phyloP scores from a whole-genome alignment of 2,797 vertebrate genomes.

The Eleutherodactylus coqui region DNA sequence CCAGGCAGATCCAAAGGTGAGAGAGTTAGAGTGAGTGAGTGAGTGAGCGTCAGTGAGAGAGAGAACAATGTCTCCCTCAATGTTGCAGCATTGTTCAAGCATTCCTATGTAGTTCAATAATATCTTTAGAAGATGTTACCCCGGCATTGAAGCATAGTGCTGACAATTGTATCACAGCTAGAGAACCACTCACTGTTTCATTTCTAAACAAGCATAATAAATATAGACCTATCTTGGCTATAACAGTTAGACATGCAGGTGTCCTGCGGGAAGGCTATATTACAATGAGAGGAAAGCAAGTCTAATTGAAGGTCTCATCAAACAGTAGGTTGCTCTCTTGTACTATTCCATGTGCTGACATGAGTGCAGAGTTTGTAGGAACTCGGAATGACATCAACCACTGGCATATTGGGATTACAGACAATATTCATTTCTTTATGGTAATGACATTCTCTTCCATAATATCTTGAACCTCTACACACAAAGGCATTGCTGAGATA shows the following conservation, averaged over 20 bases:
- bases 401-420: neutral
- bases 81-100: neutral
- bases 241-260: conserved; percentile 18
- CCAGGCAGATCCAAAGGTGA: no score
- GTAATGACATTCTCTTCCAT: conserved; percentile 10
- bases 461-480: neutral
- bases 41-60: no score
- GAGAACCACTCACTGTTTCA: neutral
- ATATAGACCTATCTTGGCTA: conserved; percentile 5
- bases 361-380: neutral
- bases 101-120: neutral
- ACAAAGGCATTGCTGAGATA: conserved; percentile 11
- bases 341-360: conserved; percentile 17
- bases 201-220: conserved; percentile 8
- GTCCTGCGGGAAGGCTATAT: conserved; percentile 28
- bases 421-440: conserved; percentile 10
- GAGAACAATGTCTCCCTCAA: neutral
- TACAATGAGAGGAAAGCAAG: conserved; percentile 32
- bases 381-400: neutral
- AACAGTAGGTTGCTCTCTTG: conserved; percentile 11
- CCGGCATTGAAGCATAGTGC: neutral
- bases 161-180: neutral
- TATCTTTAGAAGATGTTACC: neutral
- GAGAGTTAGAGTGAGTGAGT: no score
- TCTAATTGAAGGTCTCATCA: conserved; percentile 42